Percentiles rank a stretch among this genome's conserved stretches.
These are phyloP conservation scores for Prenolepis imparis DNA, from an alignment of 2,888 invertebrate species.

Conservation along the genomic window DNA sequence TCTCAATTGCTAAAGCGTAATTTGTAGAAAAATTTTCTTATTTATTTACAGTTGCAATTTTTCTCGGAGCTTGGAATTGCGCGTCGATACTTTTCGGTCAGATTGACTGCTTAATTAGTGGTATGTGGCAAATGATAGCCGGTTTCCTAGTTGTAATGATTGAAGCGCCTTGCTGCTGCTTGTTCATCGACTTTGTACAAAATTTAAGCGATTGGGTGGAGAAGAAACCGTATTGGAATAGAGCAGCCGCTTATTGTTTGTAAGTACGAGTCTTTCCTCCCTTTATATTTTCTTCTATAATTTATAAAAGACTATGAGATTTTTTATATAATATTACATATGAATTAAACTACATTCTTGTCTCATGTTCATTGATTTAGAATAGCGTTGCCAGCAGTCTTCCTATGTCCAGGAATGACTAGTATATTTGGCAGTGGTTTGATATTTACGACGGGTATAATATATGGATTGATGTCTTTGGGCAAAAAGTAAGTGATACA, in stretches of 20 bases:
- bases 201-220: slow-evolving; percentile 94
- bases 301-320: not conserved
- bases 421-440: slow-evolving; percentile 95
- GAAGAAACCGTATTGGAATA: slow-evolving; percentile 95
- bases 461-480: slow-evolving; percentile 97
- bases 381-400: slow-evolving; percentile 92
- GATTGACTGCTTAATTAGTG: slow-evolving; percentile 91
- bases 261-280: slow-evolving; percentile 88
- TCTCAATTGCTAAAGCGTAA: not conserved
- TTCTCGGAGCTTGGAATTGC: slow-evolving; percentile 93
- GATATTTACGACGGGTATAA: slow-evolving; percentile 94
- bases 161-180: slow-evolving; percentile 99
- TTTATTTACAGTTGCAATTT: slow-evolving; percentile 91
- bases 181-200: slow-evolving; percentile 98
- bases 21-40: slow-evolving; percentile 8
- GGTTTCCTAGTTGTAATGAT: slow-evolving; percentile 95
- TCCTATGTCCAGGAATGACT: slow-evolving; percentile 91
- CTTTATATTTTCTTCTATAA: not conserved
- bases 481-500: slow-evolving; percentile 95
- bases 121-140: slow-evolving; percentile 95
- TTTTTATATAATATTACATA: not conserved
- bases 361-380: slow-evolving; percentile 87
- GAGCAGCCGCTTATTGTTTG: slow-evolving; percentile 94
- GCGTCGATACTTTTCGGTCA: slow-evolving; percentile 89
- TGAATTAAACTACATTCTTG: not conserved